Conservation (phyloP, 2,888 invertebrate species). For the Caenorhabditis drosophilae region DNA sequence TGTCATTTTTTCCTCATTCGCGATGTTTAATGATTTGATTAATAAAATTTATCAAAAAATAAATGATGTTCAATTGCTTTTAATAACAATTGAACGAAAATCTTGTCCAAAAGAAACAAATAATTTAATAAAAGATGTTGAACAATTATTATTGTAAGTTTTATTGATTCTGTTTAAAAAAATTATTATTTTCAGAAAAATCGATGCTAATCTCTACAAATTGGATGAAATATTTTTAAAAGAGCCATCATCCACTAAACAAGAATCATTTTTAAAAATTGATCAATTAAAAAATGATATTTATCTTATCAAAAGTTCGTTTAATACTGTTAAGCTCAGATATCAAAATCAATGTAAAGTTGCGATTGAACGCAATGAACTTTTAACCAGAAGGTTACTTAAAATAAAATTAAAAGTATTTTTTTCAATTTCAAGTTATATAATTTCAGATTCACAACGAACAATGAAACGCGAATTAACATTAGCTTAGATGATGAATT, state of each 20-base stretch:
- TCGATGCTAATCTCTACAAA: constrained; percentile 14
- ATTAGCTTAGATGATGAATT: constrained; percentile 22
- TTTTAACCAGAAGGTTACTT: constrained; percentile 17
- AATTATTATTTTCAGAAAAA: constrained; percentile 14
- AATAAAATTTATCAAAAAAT: constrained; percentile 9
- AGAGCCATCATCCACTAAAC: constrained; percentile 12
- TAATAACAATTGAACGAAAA: constrained; percentile 23
- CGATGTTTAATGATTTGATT: not conserved
- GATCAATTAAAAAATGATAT: constrained; percentile 26
- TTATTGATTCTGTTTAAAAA: not conserved
- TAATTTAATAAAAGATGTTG: constrained; percentile 15
- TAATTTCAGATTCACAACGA: constrained; percentile 23
- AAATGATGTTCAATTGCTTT: constrained; percentile 17
- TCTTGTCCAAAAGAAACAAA: constrained; percentile 10
- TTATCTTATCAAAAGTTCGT: constrained; percentile 19
- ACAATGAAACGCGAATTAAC: constrained; percentile 21
- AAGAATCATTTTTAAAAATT: constrained; percentile 4
- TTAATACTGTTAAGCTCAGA: constrained; percentile 8
- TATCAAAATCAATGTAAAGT: constrained; percentile 10
- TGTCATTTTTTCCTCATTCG: too few relatives aligned
- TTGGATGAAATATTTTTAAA: constrained; percentile 13
- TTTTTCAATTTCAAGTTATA: not conserved
- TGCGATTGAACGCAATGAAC: constrained; percentile 13
- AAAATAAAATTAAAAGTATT: not conserved
- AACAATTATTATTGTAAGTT: constrained; percentile 14